Percentiles rank a stretch among this genome's conserved stretches.
phyloP scores from a whole-genome alignment of 2,797 vertebrate genomes.

The Phrynocephalus guinanensis region DNA sequence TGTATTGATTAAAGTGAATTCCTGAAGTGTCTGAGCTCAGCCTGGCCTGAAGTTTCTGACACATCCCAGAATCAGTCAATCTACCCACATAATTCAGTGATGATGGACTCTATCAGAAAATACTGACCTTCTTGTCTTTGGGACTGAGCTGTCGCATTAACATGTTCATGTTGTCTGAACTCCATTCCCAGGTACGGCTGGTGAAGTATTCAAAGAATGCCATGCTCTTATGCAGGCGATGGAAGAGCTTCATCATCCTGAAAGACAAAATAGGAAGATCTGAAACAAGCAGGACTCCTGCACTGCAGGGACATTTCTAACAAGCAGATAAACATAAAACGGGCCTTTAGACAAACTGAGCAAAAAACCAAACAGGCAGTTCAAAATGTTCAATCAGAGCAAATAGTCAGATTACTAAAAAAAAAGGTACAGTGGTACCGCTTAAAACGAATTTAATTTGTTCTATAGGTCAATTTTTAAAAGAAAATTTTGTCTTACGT shows the following conservation, averaged over 20 bases:
- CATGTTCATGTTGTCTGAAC: slow-evolving; percentile 91
- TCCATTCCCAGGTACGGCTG: slow-evolving; percentile 93
- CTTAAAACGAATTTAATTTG: no score
- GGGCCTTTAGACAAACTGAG: no score
- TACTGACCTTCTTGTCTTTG: slow-evolving; percentile 89
- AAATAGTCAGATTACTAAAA: no score
- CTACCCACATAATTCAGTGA: neutral
- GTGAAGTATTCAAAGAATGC: slow-evolving; percentile 92
- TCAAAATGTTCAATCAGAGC: no score
- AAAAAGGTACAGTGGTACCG: no score
- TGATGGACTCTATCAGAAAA: neutral
- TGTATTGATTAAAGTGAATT: neutral
- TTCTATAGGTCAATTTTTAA: no score
- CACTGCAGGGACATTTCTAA: no score
- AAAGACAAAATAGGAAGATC: slow-evolving; percentile 28
- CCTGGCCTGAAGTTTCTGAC: neutral
- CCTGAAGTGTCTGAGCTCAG: neutral
- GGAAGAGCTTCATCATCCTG: slow-evolving; percentile 94
- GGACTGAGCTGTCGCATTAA: slow-evolving; percentile 88
- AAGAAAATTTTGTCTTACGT: no score
- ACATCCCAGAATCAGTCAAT: neutral
- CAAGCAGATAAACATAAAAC: no score
- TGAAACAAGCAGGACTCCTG: neutral
- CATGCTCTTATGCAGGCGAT: slow-evolving; percentile 87
- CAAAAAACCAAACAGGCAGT: no score